Evolutionary conservation across 1,140 invertebrate species (phyloP).

Genomic region (Antheraea pernyi): DNA sequence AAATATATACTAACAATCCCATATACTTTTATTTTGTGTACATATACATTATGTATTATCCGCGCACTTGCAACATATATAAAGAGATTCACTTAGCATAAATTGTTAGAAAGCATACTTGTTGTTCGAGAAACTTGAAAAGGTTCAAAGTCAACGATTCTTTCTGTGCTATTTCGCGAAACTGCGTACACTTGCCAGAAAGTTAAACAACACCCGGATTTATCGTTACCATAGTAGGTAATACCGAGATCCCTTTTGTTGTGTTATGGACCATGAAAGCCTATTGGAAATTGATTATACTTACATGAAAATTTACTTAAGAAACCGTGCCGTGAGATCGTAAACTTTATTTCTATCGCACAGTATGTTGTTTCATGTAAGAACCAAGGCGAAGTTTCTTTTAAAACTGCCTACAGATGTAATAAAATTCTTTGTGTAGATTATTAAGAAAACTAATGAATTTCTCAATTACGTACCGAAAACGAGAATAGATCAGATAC

Average conservation of each 20-base stretch:
- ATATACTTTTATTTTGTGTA: too few relatives aligned
- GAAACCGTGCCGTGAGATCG: slow-evolving; percentile 29
- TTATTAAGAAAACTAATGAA: neutral
- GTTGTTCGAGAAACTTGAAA: too few relatives aligned
- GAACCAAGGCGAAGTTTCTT: slow-evolving; percentile 18
- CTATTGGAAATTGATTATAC: slow-evolving; percentile 50
- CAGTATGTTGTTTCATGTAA: slow-evolving; percentile 14
- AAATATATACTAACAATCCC: too few relatives aligned
- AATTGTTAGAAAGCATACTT: too few relatives aligned
- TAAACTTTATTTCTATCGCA: slow-evolving; percentile 40
- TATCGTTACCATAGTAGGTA: neutral
- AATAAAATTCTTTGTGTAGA: slow-evolving; percentile 4
- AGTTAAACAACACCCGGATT: neutral
- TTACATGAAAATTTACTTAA: slow-evolving; percentile 46
- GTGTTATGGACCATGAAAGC: slow-evolving; percentile 45
- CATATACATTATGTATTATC: too few relatives aligned
- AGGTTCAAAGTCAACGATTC: too few relatives aligned
- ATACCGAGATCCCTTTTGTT: slow-evolving; percentile 18
- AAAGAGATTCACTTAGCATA: too few relatives aligned
- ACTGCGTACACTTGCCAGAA: neutral
- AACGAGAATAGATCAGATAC: neutral
- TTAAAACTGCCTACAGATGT: slow-evolving; percentile 19
- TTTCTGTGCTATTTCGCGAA: too few relatives aligned
- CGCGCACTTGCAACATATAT: neutral
- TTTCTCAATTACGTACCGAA: neutral